phyloP scores from a whole-genome alignment of 2,113 vertebrate genomes.

The Seriola rivoliana region DNA sequence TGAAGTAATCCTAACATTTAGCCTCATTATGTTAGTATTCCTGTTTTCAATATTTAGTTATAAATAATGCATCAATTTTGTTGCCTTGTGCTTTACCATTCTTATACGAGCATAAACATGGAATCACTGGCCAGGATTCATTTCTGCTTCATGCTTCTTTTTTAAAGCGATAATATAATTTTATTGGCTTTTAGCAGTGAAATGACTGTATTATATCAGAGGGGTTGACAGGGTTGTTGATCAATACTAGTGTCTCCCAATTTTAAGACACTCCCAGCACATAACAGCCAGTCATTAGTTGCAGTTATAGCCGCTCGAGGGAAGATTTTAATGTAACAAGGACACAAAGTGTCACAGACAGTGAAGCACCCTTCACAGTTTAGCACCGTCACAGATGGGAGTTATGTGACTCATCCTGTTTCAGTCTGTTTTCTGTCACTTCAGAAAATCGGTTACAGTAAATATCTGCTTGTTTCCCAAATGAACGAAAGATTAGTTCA shows the following conservation, averaged over 20 bases:
- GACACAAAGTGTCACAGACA: constrained; percentile 24
- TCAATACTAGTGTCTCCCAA: constrained; percentile 33
- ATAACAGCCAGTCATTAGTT: constrained; percentile 42
- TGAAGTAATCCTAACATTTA: constrained; percentile 26
- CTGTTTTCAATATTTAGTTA: constrained; percentile 24
- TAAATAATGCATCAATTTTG: constrained; percentile 14
- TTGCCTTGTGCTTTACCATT: constrained; percentile 1
- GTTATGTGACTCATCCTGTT: background rate
- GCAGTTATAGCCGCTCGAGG: constrained; percentile 15
- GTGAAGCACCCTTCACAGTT: constrained; percentile 22
- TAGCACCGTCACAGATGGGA: background rate
- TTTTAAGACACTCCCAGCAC: constrained; percentile 13
- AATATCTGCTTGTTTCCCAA: background rate
- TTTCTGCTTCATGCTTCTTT: background rate
- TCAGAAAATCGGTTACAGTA: background rate
- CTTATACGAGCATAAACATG: constrained; percentile 13
- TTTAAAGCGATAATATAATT: constrained; percentile 36
- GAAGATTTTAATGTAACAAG: constrained; percentile 38
- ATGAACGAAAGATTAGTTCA: background rate
- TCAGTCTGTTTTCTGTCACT: background rate
- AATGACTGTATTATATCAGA: constrained; percentile 22
- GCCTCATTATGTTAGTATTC: constrained; percentile 33
- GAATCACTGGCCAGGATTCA: background rate
- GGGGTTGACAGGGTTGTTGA: constrained; percentile 34
- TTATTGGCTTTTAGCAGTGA: constrained; percentile 41